Evolutionary conservation across 2,113 vertebrate species (phyloP).

Genomic region (Aegithalos caudatus): DNA sequence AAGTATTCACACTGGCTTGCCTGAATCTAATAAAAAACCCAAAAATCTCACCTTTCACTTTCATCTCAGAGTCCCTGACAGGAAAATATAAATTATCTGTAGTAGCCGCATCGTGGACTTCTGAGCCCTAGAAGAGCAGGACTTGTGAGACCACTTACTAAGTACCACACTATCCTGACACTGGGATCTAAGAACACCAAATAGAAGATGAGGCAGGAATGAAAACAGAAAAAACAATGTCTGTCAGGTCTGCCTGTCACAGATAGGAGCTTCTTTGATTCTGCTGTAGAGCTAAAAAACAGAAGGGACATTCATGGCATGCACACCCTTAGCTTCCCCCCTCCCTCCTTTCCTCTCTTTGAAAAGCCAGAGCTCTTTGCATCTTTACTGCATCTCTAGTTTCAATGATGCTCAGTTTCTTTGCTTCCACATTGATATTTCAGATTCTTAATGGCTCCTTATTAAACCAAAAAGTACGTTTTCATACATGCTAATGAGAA

Average conservation of each 20-base stretch:
- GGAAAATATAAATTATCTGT: background rate
- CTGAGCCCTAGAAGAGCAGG: background rate
- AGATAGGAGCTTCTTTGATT: constrained; percentile 43
- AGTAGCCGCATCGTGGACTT: background rate
- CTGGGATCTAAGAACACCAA: background rate
- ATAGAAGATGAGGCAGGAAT: background rate
- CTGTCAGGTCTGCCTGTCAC: constrained; percentile 4
- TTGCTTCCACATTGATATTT: background rate
- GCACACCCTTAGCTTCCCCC: background rate
- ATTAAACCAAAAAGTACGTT: background rate
- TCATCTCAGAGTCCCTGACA: background rate
- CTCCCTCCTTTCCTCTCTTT: background rate
- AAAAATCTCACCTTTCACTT: background rate
- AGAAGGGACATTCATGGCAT: constrained; percentile 37
- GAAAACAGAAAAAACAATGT: background rate
- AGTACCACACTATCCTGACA: background rate
- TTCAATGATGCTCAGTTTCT: constrained; percentile 2
- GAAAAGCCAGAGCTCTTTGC: constrained; percentile 9
- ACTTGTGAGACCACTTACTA: background rate
- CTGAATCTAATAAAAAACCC: background rate
- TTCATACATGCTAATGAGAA: constrained; percentile 16
- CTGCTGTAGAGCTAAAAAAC: background rate
- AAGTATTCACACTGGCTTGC: background rate
- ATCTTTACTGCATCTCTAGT: background rate
- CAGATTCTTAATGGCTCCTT: background rate